Conservation (phyloP, 2,113 vertebrate species). For the Sphyrna mokarran region DNA sequence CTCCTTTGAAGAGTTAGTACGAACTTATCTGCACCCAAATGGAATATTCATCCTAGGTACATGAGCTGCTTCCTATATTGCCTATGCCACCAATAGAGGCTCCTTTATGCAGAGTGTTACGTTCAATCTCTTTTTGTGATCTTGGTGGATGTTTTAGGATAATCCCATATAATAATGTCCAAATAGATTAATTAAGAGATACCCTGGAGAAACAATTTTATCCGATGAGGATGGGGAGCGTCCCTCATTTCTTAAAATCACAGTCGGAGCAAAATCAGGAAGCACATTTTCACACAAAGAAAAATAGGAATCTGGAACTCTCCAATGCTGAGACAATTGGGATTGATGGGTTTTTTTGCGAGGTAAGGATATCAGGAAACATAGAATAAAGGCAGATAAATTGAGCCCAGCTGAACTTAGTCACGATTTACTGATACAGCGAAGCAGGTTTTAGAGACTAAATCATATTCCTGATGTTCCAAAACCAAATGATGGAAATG, state of each 20-base stretch:
- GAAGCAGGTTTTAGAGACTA: background rate
- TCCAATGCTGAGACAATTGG: background rate
- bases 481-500: background rate
- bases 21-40: background rate
- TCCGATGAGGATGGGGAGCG: background rate
- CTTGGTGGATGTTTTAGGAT: too few species aligned
- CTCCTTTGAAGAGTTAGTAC: constrained; percentile 10
- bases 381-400: background rate
- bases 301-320: background rate
- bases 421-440: background rate
- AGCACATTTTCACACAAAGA: background rate
- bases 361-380: background rate
- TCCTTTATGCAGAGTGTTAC: background rate
- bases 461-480: background rate
- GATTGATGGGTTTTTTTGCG: background rate
- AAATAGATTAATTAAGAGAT: background rate
- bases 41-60: background rate
- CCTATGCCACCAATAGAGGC: background rate
- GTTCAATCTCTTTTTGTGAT: background rate
- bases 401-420: background rate
- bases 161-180: background rate
- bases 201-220: background rate
- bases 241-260: too few species aligned
- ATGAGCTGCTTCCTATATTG: background rate
- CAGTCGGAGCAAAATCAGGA: background rate